Base-by-base conservation (phyloP, 1,140 invertebrate genomes). In the Ips nitidus region DNA sequence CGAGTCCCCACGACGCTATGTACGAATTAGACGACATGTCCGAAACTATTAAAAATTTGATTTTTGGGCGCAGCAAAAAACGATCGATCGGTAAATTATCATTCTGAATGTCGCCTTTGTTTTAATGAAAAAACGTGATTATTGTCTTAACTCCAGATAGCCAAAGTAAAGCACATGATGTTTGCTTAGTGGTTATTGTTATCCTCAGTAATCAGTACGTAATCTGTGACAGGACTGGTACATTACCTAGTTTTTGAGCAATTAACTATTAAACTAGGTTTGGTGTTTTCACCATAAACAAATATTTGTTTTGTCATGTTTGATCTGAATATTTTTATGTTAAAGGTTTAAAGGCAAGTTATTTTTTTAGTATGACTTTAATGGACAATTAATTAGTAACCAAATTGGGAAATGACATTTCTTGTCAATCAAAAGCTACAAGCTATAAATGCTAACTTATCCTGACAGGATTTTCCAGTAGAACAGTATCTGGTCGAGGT, bases 1-100 rank as follows among this genome's bases (percentile, higher is more conserved):
- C 75, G 5, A 77, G 74, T 52, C 70, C 76, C 0, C 76, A 79
- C 63, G 77, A 79, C 43, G 77, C 77, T 2, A 76, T 78, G 73
- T 79, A 76, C 64, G 77, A 79, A 65, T 41, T 79, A 7, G 74
- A 77, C 5, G 73, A 74, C n/a, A 74, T 79, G 22, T 69, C 72
- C 1, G 52, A 69, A 1, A 64, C 65, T 40, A 77, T 79, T 6
- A 78, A 76, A 61, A 68, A 59, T 39, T 64, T 75, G 47, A 78
- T 78, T 39, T 69, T 75, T 42, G 71, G 74, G 22, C 73, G 70
- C 47, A 69, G 45, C 2, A 70, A 73, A 45, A 74, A 74, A 42
- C 50, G 72, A n/a, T 67, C 60, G 22, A 39, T 52, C 8, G 42
- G 52, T 55, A 63, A 71, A 42, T 63, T 8, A 4, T 3, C 8